Evolutionary conservation across 2,888 invertebrate species (phyloP).

Genomic region (Conus canariensis): DNA sequence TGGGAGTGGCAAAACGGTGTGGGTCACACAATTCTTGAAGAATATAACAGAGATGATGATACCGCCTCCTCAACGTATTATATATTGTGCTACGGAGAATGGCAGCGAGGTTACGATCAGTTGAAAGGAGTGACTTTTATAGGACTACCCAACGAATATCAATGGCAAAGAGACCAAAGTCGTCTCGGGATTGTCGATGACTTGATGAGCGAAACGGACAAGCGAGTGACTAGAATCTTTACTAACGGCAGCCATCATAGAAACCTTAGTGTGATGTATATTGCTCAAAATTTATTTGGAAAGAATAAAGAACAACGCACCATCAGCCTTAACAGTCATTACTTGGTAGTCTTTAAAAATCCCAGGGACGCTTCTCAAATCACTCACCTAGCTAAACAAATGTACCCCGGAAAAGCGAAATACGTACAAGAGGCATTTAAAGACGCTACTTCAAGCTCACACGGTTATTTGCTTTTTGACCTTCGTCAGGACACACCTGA

Average conservation of each 20-base stretch:
- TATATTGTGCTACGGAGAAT: neutral
- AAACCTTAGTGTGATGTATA: neutral
- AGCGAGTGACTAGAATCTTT: slow-evolving; percentile 23
- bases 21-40: neutral
- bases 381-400: too few relatives aligned
- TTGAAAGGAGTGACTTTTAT: slow-evolving; percentile 27
- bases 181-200: neutral
- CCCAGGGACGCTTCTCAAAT: too few relatives aligned
- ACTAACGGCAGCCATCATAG: slow-evolving; percentile 34
- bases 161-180: neutral
- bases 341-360: too few relatives aligned
- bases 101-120: slow-evolving; percentile 22
- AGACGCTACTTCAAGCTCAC: too few relatives aligned
- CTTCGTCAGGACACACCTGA: too few relatives aligned
- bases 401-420: slow-evolving; percentile 13
- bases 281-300: neutral
- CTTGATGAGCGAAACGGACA: slow-evolving; percentile 34
- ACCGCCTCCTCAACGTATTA: neutral
- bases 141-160: neutral
- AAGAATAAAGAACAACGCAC: neutral
- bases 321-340: neutral
- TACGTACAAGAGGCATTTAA: neutral
- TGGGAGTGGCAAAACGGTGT: neutral
- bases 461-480: too few relatives aligned
- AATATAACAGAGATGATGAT: neutral